phyloP scores from a whole-genome alignment of 2,797 vertebrate genomes.

The Pseudotriccus pelzelni region DNA sequence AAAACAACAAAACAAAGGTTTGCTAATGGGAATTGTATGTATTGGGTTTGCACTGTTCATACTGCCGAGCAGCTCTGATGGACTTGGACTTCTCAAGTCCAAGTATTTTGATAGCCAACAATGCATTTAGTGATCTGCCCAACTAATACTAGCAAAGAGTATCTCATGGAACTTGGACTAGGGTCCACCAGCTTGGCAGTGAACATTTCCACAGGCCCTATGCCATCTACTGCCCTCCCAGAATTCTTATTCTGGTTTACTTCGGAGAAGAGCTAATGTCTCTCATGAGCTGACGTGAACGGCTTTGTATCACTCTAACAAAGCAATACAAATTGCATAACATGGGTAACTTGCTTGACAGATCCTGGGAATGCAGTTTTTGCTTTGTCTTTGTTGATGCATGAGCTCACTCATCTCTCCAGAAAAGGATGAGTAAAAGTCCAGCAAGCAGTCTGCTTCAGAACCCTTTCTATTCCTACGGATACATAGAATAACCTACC shows the following conservation, averaged over 20 bases:
- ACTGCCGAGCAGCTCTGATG: not conserved
- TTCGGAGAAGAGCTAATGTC: not conserved
- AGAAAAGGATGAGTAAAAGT: not conserved
- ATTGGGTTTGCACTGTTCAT: not conserved
- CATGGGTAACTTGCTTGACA: not conserved
- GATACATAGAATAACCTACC: constrained; percentile 36
- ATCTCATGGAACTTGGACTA: not conserved
- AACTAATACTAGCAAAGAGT: not conserved
- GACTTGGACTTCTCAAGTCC: not conserved
- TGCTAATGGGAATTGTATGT: not conserved
- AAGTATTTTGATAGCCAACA: not conserved
- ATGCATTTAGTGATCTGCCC: not conserved
- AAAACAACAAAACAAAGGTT: not conserved
- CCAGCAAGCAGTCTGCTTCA: not conserved
- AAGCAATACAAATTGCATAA: not conserved
- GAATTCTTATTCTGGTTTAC: not conserved
- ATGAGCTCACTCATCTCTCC: rapidly evolving
- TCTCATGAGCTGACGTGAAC: not conserved
- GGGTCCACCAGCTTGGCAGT: not conserved
- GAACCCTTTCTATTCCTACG: constrained; percentile 1
- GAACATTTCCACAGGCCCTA: not conserved
- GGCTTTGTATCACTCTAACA: not conserved
- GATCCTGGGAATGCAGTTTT: not conserved
- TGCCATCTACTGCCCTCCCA: not conserved
- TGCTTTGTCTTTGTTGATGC: not conserved